A percentile compares a stretch with the other conserved stretches of the same genome.
Evolutionary conservation across 2,113 vertebrate genomes (phyloP).

Genomic region (Onychorhynchus coronatus): DNA sequence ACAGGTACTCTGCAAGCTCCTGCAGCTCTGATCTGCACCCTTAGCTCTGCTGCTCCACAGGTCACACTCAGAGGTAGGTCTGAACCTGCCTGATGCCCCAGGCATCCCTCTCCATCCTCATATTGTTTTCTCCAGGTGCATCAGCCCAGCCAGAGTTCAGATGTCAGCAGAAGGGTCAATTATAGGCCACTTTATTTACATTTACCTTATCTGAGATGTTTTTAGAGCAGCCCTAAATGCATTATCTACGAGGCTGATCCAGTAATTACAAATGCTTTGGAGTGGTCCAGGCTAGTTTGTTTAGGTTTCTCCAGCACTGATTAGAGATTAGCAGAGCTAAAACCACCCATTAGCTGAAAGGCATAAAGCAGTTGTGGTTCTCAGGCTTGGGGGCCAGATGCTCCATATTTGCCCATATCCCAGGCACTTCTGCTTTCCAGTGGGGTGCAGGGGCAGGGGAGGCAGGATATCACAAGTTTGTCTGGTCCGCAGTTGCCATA

Average conservation of each 20-base stretch:
- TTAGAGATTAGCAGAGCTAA: slow-evolving; percentile 34
- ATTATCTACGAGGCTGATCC: not conserved
- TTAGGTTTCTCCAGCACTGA: slow-evolving; percentile 27
- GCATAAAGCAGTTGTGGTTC: not conserved
- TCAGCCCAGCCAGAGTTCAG: not conserved
- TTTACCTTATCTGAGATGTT: not conserved
- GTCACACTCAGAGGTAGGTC: not conserved
- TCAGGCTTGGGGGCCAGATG: not conserved
- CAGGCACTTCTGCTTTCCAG: not conserved
- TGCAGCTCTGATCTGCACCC: fast-evolving
- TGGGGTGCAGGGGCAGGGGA: not conserved
- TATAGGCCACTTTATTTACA: slow-evolving; percentile 32
- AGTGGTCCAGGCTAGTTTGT: slow-evolving; percentile 8
- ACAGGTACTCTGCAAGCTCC: not conserved
- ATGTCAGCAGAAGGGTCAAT: slow-evolving; percentile 26
- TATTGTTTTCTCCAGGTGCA: slow-evolving; percentile 11
- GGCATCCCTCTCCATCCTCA: not conserved
- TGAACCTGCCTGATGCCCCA: not conserved
- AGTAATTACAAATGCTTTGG: slow-evolving; percentile 22
- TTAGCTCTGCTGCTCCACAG: not conserved
- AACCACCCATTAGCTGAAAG: not conserved
- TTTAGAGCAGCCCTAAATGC: slow-evolving; percentile 26
- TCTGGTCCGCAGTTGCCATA: not conserved
- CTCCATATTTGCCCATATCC: not conserved
- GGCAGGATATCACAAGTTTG: not conserved